Conservation (phyloP, 92 coral and sea anemone genomes). For the Parazoanthus atlanticus region DNA sequence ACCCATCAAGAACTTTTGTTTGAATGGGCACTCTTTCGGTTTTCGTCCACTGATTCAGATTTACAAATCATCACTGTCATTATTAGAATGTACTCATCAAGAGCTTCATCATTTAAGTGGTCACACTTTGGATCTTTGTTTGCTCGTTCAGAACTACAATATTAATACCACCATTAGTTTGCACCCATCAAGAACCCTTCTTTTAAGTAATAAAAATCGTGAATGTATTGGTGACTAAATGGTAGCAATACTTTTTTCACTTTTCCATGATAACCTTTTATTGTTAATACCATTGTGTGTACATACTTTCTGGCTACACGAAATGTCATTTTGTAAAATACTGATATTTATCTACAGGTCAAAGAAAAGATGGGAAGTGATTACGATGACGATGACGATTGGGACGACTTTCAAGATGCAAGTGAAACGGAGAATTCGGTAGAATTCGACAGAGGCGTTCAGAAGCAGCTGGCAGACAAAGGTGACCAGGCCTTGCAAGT, state of each 20-base stretch:
- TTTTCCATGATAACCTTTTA: too few relatives aligned
- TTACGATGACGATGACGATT: constrained; percentile 56
- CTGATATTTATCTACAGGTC: not conserved
- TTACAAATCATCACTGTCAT: too few relatives aligned
- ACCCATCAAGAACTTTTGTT: too few relatives aligned
- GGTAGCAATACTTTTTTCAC: too few relatives aligned
- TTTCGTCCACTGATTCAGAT: not conserved
- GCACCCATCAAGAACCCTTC: not conserved
- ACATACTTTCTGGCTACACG: too few relatives aligned
- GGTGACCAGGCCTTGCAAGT: not conserved
- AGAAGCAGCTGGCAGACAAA: constrained; percentile 5
- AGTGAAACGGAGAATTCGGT: constrained; percentile 15
- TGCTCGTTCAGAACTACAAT: not conserved
- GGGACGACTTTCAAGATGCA: constrained; percentile 59
- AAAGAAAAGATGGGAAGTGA: constrained; percentile 32
- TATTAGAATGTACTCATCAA: not conserved
- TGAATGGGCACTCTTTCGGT: too few relatives aligned
- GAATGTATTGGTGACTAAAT: too few relatives aligned
- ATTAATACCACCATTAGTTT: not conserved
- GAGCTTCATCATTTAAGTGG: not conserved
- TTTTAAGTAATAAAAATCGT: not conserved
- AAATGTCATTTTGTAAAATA: too few relatives aligned
- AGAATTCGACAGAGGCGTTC: constrained; percentile 37
- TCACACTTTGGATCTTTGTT: not conserved
- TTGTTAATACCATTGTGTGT: too few relatives aligned